Evolutionary conservation across 2,888 invertebrate species (phyloP).

Genomic region (Chamaedrilus cognettii): DNA sequence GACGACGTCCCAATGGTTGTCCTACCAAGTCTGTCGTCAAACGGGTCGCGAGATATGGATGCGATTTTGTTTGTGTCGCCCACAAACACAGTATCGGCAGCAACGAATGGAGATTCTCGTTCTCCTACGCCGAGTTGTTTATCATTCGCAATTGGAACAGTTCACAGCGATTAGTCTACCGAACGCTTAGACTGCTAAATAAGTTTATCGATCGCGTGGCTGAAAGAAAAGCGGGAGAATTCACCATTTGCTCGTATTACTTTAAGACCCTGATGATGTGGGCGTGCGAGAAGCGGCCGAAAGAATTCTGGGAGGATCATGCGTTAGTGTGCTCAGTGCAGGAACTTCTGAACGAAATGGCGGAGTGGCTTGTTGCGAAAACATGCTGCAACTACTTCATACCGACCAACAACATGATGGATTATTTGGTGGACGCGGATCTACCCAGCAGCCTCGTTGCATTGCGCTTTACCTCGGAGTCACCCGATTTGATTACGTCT

Average conservation of each 20-base stretch:
- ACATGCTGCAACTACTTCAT: constrained; percentile 11
- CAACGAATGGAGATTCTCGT: constrained; percentile 16
- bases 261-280: constrained; percentile 17
- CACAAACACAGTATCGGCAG: not conserved
- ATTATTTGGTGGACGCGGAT: not conserved
- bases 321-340: not conserved
- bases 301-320: constrained; percentile 1
- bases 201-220: too few relatives aligned
- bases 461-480: too few relatives aligned
- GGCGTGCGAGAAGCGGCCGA: constrained; percentile 7
- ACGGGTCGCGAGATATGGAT: not conserved
- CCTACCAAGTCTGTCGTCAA: not conserved
- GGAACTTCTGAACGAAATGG: not conserved
- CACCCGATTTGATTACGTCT: too few relatives aligned
- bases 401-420: constrained; percentile 7
- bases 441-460: too few relatives aligned
- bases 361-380: constrained; percentile 6
- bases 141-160: constrained; percentile 6
- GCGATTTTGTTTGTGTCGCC: constrained; percentile 3
- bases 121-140: constrained; percentile 12
- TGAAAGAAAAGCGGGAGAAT: too few relatives aligned
- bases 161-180: constrained; percentile 1
- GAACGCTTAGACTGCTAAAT: too few relatives aligned
- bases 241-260: not conserved
- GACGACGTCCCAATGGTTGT: constrained; percentile 1